Base-by-base conservation (phyloP, 2,797 vertebrate genomes). In the Delichon dasypus region DNA sequence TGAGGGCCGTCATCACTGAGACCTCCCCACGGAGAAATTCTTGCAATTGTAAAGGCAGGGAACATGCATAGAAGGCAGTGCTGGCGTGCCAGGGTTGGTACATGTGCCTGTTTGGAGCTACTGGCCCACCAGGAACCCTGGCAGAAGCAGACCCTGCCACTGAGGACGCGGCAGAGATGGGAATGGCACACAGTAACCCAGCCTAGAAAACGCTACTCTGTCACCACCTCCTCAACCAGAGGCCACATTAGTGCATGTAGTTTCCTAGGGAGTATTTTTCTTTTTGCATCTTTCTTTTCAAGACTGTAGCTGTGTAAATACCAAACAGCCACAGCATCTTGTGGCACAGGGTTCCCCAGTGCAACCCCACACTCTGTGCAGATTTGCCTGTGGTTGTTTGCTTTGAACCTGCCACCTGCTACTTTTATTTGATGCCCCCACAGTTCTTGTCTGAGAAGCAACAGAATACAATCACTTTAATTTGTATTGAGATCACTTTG, bases 321-420 rank as follows among this genome's bases (percentile, higher is more conserved):
- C 10, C 3, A 6, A 88, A 73, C 36, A 85, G 72, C 16, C 45
- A 0, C 68, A 65, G 32, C 1, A 0, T 62, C 75, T 73, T 62
- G 30, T 71, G 72, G 54, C 50, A 89, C 30, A 73, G 32, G 53
- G 72, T 5, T 91, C 21, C 42, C 78, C 42, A 71, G 75, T 19
- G n/a, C 85, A 94, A 85, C 22, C 42, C 16, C 0, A 0, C 1
- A 5, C 38, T 48, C 72, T 2, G 1, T n/a, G 47, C 70, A 75
- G 44, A 83, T 61, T 70, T 89, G 73, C 65, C 70, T 84, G 51
- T 2, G 0, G 70, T 84, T 81, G 91, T 91, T 91, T 90, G 85
- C 82, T 90, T 86, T 95, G 70, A 95, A 81, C 66, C 38, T 83
- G 72, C 61, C 93, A 94, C 91, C 89, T 94, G 95, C 70, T 86